These are phyloP conservation scores for Uromys caudimaculatus DNA, from an alignment of 2,797 vertebrate genomes.

Conservation along the genomic window DNA sequence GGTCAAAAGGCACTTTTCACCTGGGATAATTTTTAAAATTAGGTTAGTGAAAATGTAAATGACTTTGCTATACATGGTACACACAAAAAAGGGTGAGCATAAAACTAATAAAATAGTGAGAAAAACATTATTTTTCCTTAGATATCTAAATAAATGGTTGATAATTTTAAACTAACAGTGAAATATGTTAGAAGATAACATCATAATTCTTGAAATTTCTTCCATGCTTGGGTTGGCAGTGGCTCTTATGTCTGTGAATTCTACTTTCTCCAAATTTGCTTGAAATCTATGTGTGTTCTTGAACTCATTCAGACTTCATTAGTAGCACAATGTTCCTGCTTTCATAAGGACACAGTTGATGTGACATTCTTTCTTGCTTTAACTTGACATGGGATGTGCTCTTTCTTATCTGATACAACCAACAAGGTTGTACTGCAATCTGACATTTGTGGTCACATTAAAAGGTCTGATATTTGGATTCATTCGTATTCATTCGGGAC, in stretches of 20 bases:
- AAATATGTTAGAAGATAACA: background rate
- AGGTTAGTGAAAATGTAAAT: slow-evolving; percentile 54
- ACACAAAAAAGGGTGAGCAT: background rate
- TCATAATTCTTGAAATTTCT: background rate
- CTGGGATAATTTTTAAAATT: slow-evolving; percentile 23
- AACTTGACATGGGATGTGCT: slow-evolving; percentile 29
- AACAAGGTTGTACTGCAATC: slow-evolving; percentile 38
- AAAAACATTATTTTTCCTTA: background rate
- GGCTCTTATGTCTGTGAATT: background rate
- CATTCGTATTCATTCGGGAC: slow-evolving; percentile 70
- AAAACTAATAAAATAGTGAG: background rate
- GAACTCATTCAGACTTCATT: slow-evolving; percentile 59
- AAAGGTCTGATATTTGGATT: slow-evolving; percentile 77
- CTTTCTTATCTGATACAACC: slow-evolving; percentile 55
- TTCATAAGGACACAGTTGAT: slow-evolving; percentile 35
- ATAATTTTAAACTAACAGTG: slow-evolving; percentile 20
- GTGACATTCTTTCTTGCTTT: slow-evolving; percentile 63
- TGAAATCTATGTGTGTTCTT: slow-evolving; percentile 43
- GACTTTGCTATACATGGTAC: background rate
- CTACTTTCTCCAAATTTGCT: slow-evolving; percentile 37
- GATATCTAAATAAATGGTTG: background rate
- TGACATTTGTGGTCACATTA: slow-evolving; percentile 78
- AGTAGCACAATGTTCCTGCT: background rate
- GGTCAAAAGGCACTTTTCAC: background rate
- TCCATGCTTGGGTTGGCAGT: background rate